phyloP scores from a whole-genome alignment of 2,113 vertebrate genomes.

The Oostethus manadensis region DNA sequence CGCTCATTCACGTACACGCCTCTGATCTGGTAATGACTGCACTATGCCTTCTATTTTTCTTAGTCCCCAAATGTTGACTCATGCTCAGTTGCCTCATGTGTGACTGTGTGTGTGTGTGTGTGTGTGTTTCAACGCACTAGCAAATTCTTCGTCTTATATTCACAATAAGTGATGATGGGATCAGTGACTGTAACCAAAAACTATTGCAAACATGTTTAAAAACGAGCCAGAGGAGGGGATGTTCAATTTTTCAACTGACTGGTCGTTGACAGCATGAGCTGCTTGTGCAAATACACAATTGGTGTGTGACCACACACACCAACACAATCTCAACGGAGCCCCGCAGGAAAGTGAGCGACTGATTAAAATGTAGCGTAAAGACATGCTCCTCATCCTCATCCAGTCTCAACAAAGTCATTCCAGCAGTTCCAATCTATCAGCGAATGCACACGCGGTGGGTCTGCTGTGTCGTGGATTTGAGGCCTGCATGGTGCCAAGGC shows the following conservation, averaged over 20 bases:
- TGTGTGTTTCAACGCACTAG: constrained; percentile 41
- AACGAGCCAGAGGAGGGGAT: constrained; percentile 54
- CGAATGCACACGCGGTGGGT: constrained; percentile 10
- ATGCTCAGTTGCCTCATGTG: constrained; percentile 26
- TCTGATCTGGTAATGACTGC: constrained; percentile 50
- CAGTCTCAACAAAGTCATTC: constrained; percentile 21
- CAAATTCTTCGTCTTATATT: constrained; percentile 49
- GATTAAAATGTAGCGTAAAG: constrained; percentile 27
- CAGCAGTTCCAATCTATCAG: constrained; percentile 18
- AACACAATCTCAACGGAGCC: background rate
- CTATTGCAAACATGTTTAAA: constrained; percentile 58
- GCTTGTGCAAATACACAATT: constrained; percentile 42
- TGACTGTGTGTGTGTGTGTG: constrained; percentile 12
- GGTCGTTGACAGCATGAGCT: constrained; percentile 40
- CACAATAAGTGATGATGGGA: constrained; percentile 60
- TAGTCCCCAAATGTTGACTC: constrained; percentile 54
- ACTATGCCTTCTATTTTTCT: constrained; percentile 59
- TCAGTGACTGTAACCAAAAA: constrained; percentile 57
- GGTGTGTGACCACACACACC: constrained; percentile 15
- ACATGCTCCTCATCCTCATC: constrained; percentile 23
- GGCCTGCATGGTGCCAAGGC: constrained; percentile 38
- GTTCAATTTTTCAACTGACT: constrained; percentile 63
- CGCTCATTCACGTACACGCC: constrained; percentile 13
- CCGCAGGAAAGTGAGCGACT: constrained; percentile 12
- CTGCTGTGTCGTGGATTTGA: constrained; percentile 52